Evolutionary conservation across 2,888 invertebrate genomes (phyloP).

Genomic region (Sinhomidia bicolor): DNA sequence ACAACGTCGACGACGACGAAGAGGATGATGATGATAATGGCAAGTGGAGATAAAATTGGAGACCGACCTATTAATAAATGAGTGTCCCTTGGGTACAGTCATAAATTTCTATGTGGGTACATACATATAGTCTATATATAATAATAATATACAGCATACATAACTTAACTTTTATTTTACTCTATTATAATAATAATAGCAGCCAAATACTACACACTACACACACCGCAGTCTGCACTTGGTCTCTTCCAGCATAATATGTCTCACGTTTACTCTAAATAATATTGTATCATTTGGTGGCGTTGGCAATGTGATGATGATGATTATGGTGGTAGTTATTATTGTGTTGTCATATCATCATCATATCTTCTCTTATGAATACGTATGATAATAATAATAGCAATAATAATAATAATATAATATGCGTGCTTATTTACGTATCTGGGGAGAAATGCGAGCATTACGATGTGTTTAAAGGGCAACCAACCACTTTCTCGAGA

Average conservation of each 20-base stretch:
- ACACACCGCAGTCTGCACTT: background rate
- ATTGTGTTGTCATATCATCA: slow-evolving; percentile 51
- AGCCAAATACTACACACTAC: background rate
- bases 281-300: slow-evolving; percentile 24
- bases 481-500: slow-evolving; percentile 41
- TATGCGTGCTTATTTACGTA: slow-evolving; percentile 34
- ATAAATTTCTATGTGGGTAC: slow-evolving; percentile 79
- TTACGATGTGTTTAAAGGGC: slow-evolving; percentile 57
- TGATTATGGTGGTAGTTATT: slow-evolving; percentile 33
- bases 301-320: slow-evolving; percentile 5
- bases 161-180: background rate
- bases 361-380: slow-evolving; percentile 35
- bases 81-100: slow-evolving; percentile 79
- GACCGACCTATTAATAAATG: slow-evolving; percentile 81
- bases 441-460: slow-evolving; percentile 63
- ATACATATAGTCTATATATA: too few relatives aligned
- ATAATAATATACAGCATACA: slow-evolving; percentile 39
- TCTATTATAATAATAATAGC: background rate
- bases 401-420: slow-evolving; percentile 24
- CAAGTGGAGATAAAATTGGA: slow-evolving; percentile 79
- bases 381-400: slow-evolving; percentile 8
- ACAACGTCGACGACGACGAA: slow-evolving; percentile 40
- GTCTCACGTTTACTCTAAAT: slow-evolving; percentile 28
- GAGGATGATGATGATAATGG: slow-evolving; percentile 75
- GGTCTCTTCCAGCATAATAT: background rate